Evolutionary conservation across 35 echinoderm and acorn worm species (phyloP).

Genomic region (Ophioderma brevispina): DNA sequence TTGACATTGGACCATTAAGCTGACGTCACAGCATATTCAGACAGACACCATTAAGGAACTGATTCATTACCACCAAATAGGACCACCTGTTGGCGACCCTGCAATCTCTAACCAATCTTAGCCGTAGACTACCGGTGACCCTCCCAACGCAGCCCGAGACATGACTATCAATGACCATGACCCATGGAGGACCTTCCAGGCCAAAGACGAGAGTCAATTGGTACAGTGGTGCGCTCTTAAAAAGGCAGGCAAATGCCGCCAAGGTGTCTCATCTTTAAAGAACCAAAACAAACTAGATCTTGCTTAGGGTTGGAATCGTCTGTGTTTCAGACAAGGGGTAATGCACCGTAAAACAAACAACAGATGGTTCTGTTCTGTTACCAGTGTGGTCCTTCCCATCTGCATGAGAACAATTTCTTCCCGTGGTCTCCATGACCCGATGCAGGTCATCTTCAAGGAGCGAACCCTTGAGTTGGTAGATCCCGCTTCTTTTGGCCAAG

Average conservation of each 20-base stretch:
- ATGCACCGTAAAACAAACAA: conserved; percentile 23
- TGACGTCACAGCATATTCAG: no score
- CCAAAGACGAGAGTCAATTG: no score
- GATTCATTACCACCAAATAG: no score
- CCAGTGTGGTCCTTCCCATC: background rate
- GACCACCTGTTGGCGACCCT: no score
- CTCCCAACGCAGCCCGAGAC: no score
- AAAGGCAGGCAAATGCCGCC: no score
- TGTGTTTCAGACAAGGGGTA: conserved; percentile 9
- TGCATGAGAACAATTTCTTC: background rate
- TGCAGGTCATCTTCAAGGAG: background rate
- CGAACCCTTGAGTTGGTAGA: background rate
- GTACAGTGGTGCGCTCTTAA: no score
- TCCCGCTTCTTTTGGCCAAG: conserved; percentile 31
- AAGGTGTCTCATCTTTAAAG: background rate
- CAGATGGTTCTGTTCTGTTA: background rate
- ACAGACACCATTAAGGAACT: no score
- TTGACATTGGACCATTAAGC: background rate
- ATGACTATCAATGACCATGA: no score
- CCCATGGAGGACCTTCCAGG: no score
- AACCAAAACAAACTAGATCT: conserved; percentile 8
- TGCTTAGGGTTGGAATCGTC: conserved; percentile 46
- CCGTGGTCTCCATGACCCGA: background rate
- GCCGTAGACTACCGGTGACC: no score
- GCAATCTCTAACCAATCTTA: no score